Base-by-base conservation (phyloP, 1,140 invertebrate genomes). In the Calliopsis andreniformis region DNA sequence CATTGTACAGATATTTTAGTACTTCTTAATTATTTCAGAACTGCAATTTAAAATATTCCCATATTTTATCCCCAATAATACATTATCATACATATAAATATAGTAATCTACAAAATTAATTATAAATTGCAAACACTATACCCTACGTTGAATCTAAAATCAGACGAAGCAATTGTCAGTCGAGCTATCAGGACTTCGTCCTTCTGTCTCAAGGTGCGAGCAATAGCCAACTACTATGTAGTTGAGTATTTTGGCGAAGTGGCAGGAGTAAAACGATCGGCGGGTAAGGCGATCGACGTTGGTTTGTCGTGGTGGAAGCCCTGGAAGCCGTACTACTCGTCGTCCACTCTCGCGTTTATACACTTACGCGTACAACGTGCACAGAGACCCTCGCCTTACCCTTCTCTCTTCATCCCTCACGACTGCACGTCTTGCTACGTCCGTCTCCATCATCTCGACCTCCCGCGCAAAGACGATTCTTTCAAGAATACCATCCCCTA, bases 261-360 rank as follows among this genome's bases (percentile, higher is more conserved):
- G 88, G 79, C 85, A 86, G 82, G 80, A 89, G 89, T 88, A 90
- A 91, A 91, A 89, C 90, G 90, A 89, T 91, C 87, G 87, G 86
- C 80, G 87, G 84, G 89, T 91, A 91, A 91, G 89, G 85, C 88
- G 89, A 91, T 91, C 90, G 90, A 89, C 88, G 90, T 91, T 91
- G 89, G 90, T 91, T 91, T 91, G 90, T 91, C 89, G 88, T 83
- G 88, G 82, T 84, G 82, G 88, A 88, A 88, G 87, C 87, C 87
- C 76, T 88, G 88, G 89, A 91, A 91, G 90, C 90, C 90, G 23
- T 88, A 87, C 79, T 47, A 42, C 55, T 68, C 66, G 66, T 49
- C 79, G 82, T 83, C 80, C 79, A 76, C 73, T 55, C 78, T 66
- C 67, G 61, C 71, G 76, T 83, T 75, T 79, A 67, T 71, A 79